Percentiles rank a stretch among this genome's conserved stretches.
phyloP scores from a whole-genome alignment of 2,113 vertebrate genomes.

The Megaptera novaeangliae region DNA sequence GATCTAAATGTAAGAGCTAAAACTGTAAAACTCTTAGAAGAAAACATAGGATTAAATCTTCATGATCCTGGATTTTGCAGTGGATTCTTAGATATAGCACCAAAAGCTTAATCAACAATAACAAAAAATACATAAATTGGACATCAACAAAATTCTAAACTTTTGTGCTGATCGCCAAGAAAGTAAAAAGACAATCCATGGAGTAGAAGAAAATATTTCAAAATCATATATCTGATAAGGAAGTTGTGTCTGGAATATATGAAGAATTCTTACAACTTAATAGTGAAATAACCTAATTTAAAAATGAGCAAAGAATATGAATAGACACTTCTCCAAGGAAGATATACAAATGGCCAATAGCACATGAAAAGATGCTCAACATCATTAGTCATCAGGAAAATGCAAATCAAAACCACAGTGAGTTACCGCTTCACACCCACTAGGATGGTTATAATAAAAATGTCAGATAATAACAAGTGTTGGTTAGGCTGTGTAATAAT shows the following conservation, averaged over 20 bases:
- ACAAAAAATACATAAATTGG: not conserved
- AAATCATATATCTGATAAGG: not conserved
- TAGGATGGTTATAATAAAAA: not conserved
- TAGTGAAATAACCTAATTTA: not conserved
- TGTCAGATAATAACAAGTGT: not conserved
- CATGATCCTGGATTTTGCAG: not conserved
- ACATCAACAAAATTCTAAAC: not conserved
- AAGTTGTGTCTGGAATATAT: not conserved
- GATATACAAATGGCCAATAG: not conserved
- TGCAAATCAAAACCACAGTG: not conserved
- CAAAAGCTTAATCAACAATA: not conserved
- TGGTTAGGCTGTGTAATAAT: not conserved
- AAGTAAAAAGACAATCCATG: not conserved
- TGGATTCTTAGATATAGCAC: not conserved
- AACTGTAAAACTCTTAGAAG: not conserved
- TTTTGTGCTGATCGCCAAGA: not conserved
- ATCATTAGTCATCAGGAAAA: not conserved
- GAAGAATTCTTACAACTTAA: not conserved
- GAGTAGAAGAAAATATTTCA: not conserved
- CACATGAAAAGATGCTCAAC: not conserved
- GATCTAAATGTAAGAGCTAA: not conserved
- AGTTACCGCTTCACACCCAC: not conserved
- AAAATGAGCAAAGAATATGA: not conserved
- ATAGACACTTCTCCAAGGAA: not conserved
- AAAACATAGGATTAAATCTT: not conserved